phyloP scores from a whole-genome alignment of 1,140 invertebrate genomes.

The Trinorchestia longiramus region DNA sequence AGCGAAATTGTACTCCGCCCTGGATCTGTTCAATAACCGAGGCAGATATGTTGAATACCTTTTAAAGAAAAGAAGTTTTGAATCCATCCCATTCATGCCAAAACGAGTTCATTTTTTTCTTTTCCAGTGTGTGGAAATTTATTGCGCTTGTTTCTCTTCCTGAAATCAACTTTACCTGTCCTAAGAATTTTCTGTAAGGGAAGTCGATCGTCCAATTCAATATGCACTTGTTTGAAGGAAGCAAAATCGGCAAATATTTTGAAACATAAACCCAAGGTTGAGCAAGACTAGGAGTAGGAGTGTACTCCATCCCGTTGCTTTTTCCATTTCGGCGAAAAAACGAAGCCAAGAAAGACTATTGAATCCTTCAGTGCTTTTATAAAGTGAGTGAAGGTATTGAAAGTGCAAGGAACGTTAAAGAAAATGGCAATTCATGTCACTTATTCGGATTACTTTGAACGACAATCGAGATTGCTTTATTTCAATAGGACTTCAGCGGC shows the following conservation, averaged over 20 bases:
- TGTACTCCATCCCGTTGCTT: not conserved
- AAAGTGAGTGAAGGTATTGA: not conserved
- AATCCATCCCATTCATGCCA: too few relatives aligned
- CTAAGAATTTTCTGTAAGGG: too few relatives aligned
- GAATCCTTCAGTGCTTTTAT: not conserved
- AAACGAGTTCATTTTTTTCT: too few relatives aligned
- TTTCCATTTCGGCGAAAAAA: not conserved
- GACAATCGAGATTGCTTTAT: not conserved
- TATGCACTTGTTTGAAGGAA: not conserved
- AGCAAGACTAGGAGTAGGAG: not conserved
- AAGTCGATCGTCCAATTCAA: too few relatives aligned
- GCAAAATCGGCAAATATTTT: not conserved
- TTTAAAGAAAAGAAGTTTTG: too few relatives aligned
- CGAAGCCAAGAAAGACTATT: not conserved
- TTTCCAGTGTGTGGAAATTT: too few relatives aligned
- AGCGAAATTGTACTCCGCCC: too few relatives aligned
- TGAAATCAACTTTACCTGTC: too few relatives aligned
- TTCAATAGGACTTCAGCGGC: not conserved
- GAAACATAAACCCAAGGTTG: not conserved
- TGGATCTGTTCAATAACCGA: too few relatives aligned
- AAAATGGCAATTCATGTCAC: not conserved
- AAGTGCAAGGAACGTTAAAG: not conserved
- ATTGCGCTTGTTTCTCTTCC: too few relatives aligned
- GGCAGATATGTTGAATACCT: too few relatives aligned
- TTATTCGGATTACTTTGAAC: slow-evolving; percentile 6